Evolutionary conservation across 2,888 invertebrate species (phyloP).

Genomic region (Drosophila robusta): DNA sequence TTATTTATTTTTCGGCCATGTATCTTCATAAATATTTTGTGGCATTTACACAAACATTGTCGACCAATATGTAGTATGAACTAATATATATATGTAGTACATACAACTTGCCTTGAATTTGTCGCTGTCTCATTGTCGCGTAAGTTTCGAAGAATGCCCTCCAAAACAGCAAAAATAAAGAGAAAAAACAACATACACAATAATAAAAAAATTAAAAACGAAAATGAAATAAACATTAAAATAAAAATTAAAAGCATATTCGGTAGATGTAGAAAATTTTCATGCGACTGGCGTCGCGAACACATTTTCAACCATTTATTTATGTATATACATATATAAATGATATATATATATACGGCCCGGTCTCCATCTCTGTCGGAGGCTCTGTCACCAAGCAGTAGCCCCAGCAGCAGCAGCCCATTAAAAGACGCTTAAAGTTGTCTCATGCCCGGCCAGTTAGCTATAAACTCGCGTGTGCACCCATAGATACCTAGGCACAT

Average conservation of each 20-base stretch:
- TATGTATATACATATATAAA: not conserved
- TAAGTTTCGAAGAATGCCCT: constrained; percentile 44
- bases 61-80: constrained; percentile 3
- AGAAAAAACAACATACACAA: constrained; percentile 11
- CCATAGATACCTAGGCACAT: constrained; percentile 25
- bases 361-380: constrained; percentile 13
- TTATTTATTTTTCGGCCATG: constrained; percentile 14
- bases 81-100: constrained; percentile 14
- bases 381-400: constrained; percentile 19
- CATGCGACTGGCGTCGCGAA: constrained; percentile 66
- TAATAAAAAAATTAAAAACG: constrained; percentile 14
- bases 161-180: constrained; percentile 48
- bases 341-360: constrained; percentile 29
- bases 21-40: constrained; percentile 46
- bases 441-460: constrained; percentile 31
- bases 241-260: constrained; percentile 52
- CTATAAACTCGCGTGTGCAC: constrained; percentile 25
- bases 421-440: constrained; percentile 69
- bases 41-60: constrained; percentile 34
- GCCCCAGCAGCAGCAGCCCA: constrained; percentile 33
- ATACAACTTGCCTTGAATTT: constrained; percentile 54
- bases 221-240: constrained; percentile 47
- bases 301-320: constrained; percentile 48
- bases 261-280: constrained; percentile 44
- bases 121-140: constrained; percentile 42